A percentile compares a stretch with the other conserved stretches of the same genome.
Evolutionary conservation across 1,140 invertebrate genomes (phyloP).

Genomic region (Vanessa tameamea): DNA sequence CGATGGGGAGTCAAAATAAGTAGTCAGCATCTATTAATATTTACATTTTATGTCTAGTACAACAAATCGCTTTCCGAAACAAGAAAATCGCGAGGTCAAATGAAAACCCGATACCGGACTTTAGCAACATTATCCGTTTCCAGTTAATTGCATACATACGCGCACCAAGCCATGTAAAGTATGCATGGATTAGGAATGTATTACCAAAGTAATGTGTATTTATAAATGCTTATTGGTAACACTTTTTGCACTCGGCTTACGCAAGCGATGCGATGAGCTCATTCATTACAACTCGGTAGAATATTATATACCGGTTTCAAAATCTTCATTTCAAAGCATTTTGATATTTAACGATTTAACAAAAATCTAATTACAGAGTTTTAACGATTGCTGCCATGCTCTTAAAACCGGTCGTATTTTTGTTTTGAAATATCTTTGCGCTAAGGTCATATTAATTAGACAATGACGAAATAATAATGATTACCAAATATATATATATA

Average conservation of each 20-base stretch:
- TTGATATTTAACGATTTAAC: conserved; percentile 28
- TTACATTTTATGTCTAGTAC: conserved; percentile 4
- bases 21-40: background rate
- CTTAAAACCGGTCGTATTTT: conserved; percentile 20
- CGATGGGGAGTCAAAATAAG: background rate
- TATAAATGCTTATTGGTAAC: conserved; percentile 37
- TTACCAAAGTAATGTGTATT: conserved; percentile 39
- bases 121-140: conserved; percentile 41
- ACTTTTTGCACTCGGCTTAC: conserved; percentile 48
- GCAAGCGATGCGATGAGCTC: conserved; percentile 55
- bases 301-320: conserved; percentile 37
- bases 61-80: conserved; percentile 30
- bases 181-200: conserved; percentile 35
- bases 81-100: conserved; percentile 35
- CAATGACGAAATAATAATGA: conserved; percentile 10
- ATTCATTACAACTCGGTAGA: conserved; percentile 44
- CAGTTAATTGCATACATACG: conserved; percentile 35
- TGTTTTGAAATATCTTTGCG: conserved; percentile 15
- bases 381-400: conserved; percentile 14
- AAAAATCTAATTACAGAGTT: conserved; percentile 18
- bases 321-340: conserved; percentile 24
- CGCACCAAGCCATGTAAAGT: conserved; percentile 27
- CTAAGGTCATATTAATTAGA: conserved; percentile 21
- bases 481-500: background rate
- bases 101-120: conserved; percentile 35